A percentile compares a stretch with the other conserved stretches of the same genome.
phyloP scores from a whole-genome alignment of 2,113 vertebrate genomes.

The Melospiza melodia region DNA sequence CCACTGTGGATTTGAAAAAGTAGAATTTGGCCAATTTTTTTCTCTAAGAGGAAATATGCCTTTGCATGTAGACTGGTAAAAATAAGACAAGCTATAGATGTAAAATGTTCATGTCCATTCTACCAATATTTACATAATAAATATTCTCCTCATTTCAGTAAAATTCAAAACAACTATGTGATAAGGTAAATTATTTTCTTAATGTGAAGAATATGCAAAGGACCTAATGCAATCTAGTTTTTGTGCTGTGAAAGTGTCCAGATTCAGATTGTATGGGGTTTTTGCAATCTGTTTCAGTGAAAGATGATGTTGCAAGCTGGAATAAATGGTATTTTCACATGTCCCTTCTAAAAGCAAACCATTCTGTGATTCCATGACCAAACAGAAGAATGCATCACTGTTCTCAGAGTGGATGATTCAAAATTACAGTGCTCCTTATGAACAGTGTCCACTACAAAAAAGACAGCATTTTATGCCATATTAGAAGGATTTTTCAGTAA shows the following conservation, averaged over 20 bases:
- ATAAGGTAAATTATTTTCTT: background rate
- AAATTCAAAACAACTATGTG: background rate
- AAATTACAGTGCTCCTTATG: background rate
- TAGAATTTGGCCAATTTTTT: background rate
- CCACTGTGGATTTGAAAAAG: background rate
- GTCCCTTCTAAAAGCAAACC: background rate
- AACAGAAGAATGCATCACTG: background rate
- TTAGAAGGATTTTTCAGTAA: background rate
- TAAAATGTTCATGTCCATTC: background rate
- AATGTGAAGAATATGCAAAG: background rate
- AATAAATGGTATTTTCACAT: background rate
- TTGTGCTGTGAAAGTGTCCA: background rate
- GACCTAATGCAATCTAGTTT: background rate
- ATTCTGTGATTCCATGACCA: background rate
- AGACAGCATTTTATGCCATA: background rate
- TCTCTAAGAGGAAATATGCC: background rate
- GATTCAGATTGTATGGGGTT: background rate
- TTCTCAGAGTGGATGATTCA: background rate
- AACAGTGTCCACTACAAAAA: background rate
- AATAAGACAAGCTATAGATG: background rate
- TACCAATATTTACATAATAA: background rate
- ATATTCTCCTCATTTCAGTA: background rate
- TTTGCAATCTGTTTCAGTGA: background rate
- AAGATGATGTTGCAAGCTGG: background rate
- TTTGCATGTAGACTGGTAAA: background rate